Base-by-base conservation (phyloP, 2,113 vertebrate species). In the Python bivittatus region DNA sequence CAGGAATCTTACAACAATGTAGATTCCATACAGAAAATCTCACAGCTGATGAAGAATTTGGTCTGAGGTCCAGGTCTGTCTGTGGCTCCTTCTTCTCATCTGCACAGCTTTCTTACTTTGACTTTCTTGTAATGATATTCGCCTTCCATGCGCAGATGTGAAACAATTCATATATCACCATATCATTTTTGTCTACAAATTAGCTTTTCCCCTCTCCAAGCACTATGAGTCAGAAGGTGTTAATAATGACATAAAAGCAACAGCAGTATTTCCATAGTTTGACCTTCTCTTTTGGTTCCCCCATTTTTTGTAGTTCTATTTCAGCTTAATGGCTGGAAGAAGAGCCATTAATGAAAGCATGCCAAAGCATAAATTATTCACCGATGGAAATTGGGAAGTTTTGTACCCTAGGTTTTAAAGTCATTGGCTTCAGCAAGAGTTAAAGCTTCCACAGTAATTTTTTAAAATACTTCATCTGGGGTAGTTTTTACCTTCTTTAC, bases 221-320 rank as follows among this genome's bases (percentile, higher is more conserved):
- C 87, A 90, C 83, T 79, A 91, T 92, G 64, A 96, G 96, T 96
- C 96, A 96, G 95, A 94, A 93, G 90, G 94, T 95, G 95, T 97
- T 96, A 97, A 97, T 97, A 96, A 96, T 93, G 94, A 94, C 85
- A 84, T 93, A 93, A 97, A 96, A 96, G 95, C 94, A 94, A 97
- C 96, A 96, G 96, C 97, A 96, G 92, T 96, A 96, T 96, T 97
- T 96, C 97, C 96, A 96, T 96, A 97, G 96, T 95, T 96, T 97
- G 96, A 96, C 97, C 96, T 97, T 96, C 96, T 96, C 93, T 95
- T 94, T 93, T 96, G 95, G 96, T 96, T 95, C 95, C 33, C 96
- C 97, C 96, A 96, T 97, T 97, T 97, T 95, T 94, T 96, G 95
- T 94, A 94, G 94, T 95, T 97, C 95, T 95, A 94, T 95, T 96